Evolutionary conservation across 1,140 invertebrate species (phyloP).

Genomic region (Drosophila sp.): DNA sequence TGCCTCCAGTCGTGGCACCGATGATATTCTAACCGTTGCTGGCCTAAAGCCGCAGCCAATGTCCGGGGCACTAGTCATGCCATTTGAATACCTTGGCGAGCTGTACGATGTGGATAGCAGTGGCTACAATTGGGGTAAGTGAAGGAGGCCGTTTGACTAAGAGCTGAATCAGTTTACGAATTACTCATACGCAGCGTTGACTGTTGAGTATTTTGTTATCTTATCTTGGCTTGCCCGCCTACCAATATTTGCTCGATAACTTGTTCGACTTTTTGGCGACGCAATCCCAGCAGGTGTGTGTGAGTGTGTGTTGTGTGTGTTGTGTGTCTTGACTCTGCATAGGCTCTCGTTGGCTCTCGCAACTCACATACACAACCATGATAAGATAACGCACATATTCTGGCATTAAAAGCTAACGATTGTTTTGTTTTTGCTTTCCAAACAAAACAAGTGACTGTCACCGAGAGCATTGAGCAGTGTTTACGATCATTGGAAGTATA

Average conservation of each 20-base stretch:
- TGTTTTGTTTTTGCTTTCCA: slow-evolving; percentile 57
- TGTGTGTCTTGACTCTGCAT: slow-evolving; percentile 1
- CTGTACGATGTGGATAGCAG: slow-evolving; percentile 69
- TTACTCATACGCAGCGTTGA: slow-evolving; percentile 72
- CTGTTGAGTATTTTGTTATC: slow-evolving; percentile 41
- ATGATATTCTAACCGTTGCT: slow-evolving; percentile 66
- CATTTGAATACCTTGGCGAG: slow-evolving; percentile 71
- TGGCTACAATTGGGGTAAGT: slow-evolving; percentile 83
- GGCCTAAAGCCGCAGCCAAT: slow-evolving; percentile 61
- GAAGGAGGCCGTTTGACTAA: neutral
- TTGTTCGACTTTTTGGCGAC: slow-evolving; percentile 64
- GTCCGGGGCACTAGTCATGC: slow-evolving; percentile 66
- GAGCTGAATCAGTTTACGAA: slow-evolving; percentile 61
- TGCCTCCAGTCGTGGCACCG: slow-evolving; percentile 63
- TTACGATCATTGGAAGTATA: slow-evolving; percentile 3
- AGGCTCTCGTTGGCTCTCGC: slow-evolving; percentile 14
- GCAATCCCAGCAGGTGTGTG: slow-evolving; percentile 27
- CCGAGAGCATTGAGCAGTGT: neutral
- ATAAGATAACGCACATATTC: slow-evolving; percentile 61
- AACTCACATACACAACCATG: slow-evolving; percentile 12
- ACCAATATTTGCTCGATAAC: slow-evolving; percentile 80
- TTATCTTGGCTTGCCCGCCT: slow-evolving; percentile 64
- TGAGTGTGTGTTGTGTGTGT: slow-evolving; percentile 29
- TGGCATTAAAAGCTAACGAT: slow-evolving; percentile 68
- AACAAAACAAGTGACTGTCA: slow-evolving; percentile 58